Evolutionary conservation across 2,797 vertebrate genomes (phyloP).

Genomic region (Girardinus metallicus): DNA sequence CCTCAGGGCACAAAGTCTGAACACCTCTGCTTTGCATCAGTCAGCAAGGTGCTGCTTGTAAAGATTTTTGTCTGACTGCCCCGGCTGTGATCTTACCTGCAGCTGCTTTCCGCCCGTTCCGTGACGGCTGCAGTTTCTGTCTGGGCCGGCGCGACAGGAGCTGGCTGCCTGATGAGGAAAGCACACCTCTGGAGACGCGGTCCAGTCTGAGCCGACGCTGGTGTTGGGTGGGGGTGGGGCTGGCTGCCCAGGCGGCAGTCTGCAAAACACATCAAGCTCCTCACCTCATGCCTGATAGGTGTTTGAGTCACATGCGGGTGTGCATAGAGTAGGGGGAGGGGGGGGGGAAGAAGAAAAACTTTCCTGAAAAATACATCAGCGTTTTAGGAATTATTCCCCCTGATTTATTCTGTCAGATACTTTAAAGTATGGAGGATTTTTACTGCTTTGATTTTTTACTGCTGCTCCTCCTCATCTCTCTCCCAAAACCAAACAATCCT

Average conservation of each 20-base stretch:
- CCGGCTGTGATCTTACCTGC: conserved; percentile 35
- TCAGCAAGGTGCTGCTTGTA: conserved; percentile 2
- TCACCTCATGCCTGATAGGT: conserved; percentile 7
- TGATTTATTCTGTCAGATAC: background rate
- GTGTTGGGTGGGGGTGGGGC: conserved; percentile 22
- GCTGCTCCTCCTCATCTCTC: conserved; percentile 7
- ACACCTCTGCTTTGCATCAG: background rate
- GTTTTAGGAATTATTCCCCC: background rate
- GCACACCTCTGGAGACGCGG: conserved; percentile 60
- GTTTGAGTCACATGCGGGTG: conserved; percentile 1
- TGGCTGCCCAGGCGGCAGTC: conserved; percentile 21
- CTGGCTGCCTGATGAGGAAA: conserved; percentile 62
- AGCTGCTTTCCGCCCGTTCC: conserved; percentile 52
- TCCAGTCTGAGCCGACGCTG: conserved; percentile 52
- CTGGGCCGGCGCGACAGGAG: conserved; percentile 41
- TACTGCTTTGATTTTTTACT: background rate
- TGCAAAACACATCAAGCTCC: conserved; percentile 60
- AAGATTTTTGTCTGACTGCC: conserved; percentile 24
- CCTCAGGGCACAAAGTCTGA: no score
- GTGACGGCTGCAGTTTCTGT: conserved; percentile 61
- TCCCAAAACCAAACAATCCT: conserved; percentile 11
- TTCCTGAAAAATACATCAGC: background rate
- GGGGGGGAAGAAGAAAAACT: background rate
- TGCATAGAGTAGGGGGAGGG: background rate
- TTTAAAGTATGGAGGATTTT: background rate